phyloP scores from a whole-genome alignment of 2,113 vertebrate genomes.

The Climacteris rufus region DNA sequence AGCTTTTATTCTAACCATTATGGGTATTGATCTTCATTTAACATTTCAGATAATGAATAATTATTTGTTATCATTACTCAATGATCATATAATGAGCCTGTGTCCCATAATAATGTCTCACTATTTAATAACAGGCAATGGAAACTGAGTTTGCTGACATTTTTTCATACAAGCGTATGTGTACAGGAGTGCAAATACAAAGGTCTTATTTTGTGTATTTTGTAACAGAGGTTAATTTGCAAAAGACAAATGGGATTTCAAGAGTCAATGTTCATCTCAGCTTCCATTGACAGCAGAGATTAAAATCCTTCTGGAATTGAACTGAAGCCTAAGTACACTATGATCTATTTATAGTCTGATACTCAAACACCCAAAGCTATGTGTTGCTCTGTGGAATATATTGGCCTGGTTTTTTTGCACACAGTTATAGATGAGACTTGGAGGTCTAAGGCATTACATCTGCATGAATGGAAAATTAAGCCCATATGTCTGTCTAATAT shows the following conservation, averaged over 20 bases:
- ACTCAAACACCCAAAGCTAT: background rate
- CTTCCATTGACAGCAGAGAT: background rate
- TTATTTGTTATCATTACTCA: background rate
- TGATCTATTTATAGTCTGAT: background rate
- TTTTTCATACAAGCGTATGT: background rate
- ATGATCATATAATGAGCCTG: background rate
- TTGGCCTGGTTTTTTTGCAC: background rate
- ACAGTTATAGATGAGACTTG: background rate
- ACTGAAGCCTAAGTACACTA: background rate
- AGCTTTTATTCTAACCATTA: background rate
- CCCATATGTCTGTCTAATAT: slow-evolving; percentile 17
- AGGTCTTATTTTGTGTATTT: background rate
- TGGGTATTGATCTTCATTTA: background rate
- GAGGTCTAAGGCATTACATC: background rate
- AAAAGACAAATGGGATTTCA: background rate
- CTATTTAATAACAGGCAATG: background rate
- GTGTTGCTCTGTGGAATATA: background rate
- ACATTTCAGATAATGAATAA: background rate
- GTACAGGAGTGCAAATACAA: background rate
- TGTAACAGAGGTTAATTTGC: background rate
- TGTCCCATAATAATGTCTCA: background rate
- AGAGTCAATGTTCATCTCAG: background rate
- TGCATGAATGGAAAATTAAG: slow-evolving; percentile 22
- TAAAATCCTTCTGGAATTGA: background rate
- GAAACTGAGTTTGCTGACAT: background rate